Conservation (phyloP, 2,797 vertebrate species). For the Syngnathus rostellatus region DNA sequence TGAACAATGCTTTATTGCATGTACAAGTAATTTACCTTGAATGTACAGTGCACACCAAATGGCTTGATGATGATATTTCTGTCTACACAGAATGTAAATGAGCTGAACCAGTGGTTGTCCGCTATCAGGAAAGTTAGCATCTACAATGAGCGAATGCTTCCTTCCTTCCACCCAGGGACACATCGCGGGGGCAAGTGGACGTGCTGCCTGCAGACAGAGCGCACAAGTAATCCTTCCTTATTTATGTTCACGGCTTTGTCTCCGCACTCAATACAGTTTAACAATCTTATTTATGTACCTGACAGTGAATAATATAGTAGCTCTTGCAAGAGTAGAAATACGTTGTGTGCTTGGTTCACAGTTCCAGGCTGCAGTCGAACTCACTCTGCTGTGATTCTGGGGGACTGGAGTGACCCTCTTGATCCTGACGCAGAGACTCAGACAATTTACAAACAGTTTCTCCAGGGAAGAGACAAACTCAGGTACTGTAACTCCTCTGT, state of each 20-base stretch:
- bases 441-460: conserved; percentile 80
- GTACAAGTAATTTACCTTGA: neutral
- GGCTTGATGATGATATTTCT: neutral
- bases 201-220: conserved; percentile 78
- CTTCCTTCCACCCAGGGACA: conserved; percentile 77
- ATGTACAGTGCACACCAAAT: too few relatives aligned
- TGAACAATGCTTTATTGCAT: too few relatives aligned
- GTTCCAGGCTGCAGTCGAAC: conserved; percentile 82
- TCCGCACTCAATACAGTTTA: too few relatives aligned
- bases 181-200: conserved; percentile 82
- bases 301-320: neutral
- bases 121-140: conserved; percentile 82
- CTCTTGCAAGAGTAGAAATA: neutral
- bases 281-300: neutral
- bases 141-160: conserved; percentile 75
- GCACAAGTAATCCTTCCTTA: conserved; percentile 64
- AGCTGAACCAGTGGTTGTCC: conserved; percentile 90
- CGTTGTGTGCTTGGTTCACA: conserved; percentile 33
- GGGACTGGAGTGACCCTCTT: conserved; percentile 83
- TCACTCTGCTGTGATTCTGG: conserved; percentile 80
- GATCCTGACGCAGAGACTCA: conserved; percentile 81
- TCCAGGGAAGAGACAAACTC: conserved; percentile 77
- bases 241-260: neutral
- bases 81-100: conserved; percentile 76
- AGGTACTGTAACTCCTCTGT: conserved; percentile 46